A percentile compares a stretch with the other conserved stretches of the same genome.
Conservation (phyloP, 2,113 vertebrate species). For the Tragelaphus imberbis region DNA sequence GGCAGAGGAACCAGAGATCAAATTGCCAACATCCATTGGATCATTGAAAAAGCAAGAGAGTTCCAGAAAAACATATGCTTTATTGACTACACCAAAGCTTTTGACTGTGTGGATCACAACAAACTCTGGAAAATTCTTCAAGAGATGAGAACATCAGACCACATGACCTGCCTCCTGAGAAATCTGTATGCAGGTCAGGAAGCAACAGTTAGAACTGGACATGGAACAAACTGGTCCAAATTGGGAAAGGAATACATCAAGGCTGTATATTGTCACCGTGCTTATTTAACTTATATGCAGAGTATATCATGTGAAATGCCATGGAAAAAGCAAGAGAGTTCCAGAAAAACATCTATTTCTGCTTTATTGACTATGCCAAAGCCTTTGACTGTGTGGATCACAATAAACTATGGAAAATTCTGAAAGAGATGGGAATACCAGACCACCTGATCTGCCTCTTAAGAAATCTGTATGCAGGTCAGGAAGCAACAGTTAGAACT, state of each 20-base stretch:
- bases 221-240: not conserved
- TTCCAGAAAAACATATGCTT: not conserved
- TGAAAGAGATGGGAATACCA: too few relatives aligned
- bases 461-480: too few relatives aligned
- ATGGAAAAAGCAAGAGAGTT: too few relatives aligned
- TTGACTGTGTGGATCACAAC: not conserved
- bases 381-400: too few relatives aligned
- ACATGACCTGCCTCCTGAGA: not conserved
- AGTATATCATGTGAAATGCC: not conserved
- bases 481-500: too few relatives aligned
- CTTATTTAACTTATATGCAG: not conserved
- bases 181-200: not conserved
- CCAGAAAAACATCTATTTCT: too few relatives aligned
- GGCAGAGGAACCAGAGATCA: not conserved
- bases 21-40: fast-evolving
- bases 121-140: not conserved
- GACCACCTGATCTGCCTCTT: too few relatives aligned
- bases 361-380: too few relatives aligned
- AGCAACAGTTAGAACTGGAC: not conserved
- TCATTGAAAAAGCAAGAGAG: not conserved
- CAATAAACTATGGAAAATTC: too few relatives aligned
- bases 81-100: not conserved
- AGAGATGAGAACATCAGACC: not conserved
- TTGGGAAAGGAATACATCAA: not conserved
- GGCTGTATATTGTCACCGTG: not conserved